phyloP scores from a whole-genome alignment of 2,113 vertebrate genomes.

The Agelaius tricolor region DNA sequence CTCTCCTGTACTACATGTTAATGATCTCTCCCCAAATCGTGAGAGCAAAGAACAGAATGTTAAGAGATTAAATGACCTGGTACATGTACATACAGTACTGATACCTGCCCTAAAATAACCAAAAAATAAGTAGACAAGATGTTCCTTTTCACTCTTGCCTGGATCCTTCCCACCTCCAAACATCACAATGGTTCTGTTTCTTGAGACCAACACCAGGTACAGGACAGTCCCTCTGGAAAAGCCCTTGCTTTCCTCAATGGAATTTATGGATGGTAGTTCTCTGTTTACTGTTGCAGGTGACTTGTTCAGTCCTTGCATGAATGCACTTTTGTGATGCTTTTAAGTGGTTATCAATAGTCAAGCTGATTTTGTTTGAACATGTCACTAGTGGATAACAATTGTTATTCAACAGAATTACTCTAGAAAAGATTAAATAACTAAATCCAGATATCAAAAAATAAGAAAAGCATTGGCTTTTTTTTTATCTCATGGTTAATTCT shows the following conservation, averaged over 20 bases:
- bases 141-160: not conserved
- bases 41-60: not conserved
- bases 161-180: not conserved
- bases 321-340: not conserved
- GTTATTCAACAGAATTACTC: not conserved
- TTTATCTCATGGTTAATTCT: not conserved
- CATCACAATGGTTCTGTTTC: not conserved
- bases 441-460: not conserved
- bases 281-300: not conserved
- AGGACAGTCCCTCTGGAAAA: not conserved
- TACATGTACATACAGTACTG: not conserved
- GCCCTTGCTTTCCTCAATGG: not conserved
- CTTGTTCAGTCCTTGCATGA: not conserved
- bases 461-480: not conserved
- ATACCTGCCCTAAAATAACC: not conserved
- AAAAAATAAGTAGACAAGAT: not conserved
- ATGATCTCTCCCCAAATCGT: not conserved
- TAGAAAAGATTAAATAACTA: not conserved
- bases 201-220: not conserved
- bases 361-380: not conserved
- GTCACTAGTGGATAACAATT: not conserved
- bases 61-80: not conserved
- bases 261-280: not conserved
- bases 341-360: not conserved
- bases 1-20: not conserved